Evolutionary conservation across 1,140 invertebrate genomes (phyloP), one percentile per base, ranked within the genome.

Genomic region (Sitobion miscanthi): DNA sequence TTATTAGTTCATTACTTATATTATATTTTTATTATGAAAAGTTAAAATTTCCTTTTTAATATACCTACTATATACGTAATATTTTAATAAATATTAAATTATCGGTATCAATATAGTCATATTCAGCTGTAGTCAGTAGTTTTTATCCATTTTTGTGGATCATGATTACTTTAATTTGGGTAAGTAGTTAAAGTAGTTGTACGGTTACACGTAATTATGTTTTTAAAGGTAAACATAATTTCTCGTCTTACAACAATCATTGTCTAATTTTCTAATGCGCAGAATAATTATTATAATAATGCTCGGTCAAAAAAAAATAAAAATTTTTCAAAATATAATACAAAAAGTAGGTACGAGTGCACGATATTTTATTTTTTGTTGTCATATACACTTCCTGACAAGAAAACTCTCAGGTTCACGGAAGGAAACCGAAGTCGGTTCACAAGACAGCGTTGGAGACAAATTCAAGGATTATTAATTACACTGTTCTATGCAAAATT

Each of bases 391-490:
- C 35, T 83, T 42, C 35, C 21, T 25, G 8, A 45, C 21, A 45
- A 42, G 62, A 85, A 85, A 6, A 42, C 38, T 83, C 38, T 25
- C 38, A 45, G 42, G 21, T 85, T 85, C 25, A 42, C 83, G 38
- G 83, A 85, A 86, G 85, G 85, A 86, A 30, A 42, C 85, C 42
- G 4, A n/a, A 30, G 42, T 45, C 25, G 47, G 45, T 49, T 49
- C 47, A 17, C 14, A n/a, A n/a, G 86, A 52, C 86, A 35, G 47
- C 14, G 86, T 87, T 49, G 86, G 45, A 49, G 86, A 49, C 23
- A 87, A 87, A 87, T 87, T 52, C 86, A 87, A 87, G 86, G 86
- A 49, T 87, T 87, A 87, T 49, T 35, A 87, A 86, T 86, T 86
- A 86, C 30, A 49, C 14, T 87, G 86, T 87, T 87, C 14, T 30